Evolutionary conservation across 2,797 vertebrate species (phyloP).

Genomic region (Cryptoblepharus egeriae): DNA sequence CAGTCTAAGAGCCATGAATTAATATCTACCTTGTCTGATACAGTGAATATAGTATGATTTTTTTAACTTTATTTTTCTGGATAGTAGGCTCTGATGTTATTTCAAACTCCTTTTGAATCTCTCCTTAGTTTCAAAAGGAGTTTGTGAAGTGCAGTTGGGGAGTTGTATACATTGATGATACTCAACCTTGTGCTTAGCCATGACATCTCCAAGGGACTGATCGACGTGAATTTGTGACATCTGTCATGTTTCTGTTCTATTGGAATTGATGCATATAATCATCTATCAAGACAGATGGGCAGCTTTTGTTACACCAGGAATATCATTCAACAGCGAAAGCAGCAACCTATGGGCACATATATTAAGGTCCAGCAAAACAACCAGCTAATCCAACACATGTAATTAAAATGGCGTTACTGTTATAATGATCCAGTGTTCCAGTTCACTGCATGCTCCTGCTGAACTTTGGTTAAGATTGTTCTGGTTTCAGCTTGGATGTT

Average conservation of each 20-base stretch:
- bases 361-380: neutral
- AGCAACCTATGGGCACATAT: neutral
- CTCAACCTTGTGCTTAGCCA: conserved; percentile 11
- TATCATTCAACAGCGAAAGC: conserved; percentile 37
- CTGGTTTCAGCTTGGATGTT: neutral
- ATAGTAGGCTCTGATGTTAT: neutral
- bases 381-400: neutral
- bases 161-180: neutral
- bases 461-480: neutral
- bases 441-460: neutral
- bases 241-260: conserved; percentile 25
- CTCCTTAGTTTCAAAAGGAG: neutral
- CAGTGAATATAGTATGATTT: neutral
- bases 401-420: neutral
- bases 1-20: no score
- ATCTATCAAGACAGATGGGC: conserved; percentile 30
- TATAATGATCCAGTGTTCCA: neutral
- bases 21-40: no score
- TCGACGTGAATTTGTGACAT: conserved; percentile 27
- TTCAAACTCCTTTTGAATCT: neutral
- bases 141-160: conserved; percentile 17
- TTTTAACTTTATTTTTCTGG: neutral
- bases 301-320: conserved; percentile 26
- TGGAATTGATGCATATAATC: neutral
- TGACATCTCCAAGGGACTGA: conserved; percentile 23